Conservation (phyloP, 2,888 invertebrate genomes). For the Julus scandinavius region DNA sequence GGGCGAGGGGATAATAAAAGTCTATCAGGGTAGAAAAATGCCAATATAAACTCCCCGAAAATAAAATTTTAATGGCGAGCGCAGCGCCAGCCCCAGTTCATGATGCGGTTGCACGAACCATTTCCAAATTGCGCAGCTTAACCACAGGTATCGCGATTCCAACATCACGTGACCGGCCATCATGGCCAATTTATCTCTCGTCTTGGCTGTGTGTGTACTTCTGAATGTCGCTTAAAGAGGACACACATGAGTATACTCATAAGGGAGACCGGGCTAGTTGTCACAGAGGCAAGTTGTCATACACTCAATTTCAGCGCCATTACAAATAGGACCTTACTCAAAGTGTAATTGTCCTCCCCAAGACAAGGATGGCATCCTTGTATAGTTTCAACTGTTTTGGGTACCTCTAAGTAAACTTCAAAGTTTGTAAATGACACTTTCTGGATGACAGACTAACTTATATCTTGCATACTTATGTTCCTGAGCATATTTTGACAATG, state of each 20-base stretch:
- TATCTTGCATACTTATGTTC: no score
- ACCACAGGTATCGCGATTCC: not conserved
- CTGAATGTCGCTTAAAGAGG: not conserved
- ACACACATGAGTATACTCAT: not conserved
- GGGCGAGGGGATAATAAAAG: slow-evolving; percentile 21
- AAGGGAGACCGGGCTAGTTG: no score
- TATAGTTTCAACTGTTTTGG: no score
- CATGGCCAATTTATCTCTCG: not conserved
- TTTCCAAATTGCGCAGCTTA: not conserved
- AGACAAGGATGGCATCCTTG: no score
- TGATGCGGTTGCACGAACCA: not conserved
- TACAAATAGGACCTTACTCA: no score
- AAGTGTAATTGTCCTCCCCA: no score
- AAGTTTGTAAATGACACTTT: no score
- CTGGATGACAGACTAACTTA: no score
- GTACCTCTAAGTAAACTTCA: no score
- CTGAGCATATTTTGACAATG: no score
- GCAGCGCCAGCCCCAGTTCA: not conserved
- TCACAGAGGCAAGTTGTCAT: no score
- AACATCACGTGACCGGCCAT: not conserved
- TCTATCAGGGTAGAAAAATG: not conserved
- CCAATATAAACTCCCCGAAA: slow-evolving; percentile 29
- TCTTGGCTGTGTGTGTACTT: not conserved
- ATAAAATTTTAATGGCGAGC: slow-evolving; percentile 22
- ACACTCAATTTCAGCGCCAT: no score